A percentile compares a stretch with the other conserved stretches of the same genome.
phyloP scores from a whole-genome alignment of 1,140 invertebrate genomes.

The Bombus confusus region DNA sequence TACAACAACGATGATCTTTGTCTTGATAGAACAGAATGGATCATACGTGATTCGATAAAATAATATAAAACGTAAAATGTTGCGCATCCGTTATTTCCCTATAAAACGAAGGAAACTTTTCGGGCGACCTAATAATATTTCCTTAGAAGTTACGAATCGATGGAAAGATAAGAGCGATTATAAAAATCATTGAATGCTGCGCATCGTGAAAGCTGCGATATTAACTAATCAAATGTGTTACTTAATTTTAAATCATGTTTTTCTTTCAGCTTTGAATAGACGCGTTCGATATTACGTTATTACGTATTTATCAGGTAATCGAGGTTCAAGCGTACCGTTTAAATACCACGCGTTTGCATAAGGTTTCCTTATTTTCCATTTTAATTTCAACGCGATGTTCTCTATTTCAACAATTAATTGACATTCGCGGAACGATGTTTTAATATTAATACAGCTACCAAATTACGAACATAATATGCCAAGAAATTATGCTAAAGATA shows the following conservation, averaged over 20 bases:
- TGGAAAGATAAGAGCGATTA: too few species aligned
- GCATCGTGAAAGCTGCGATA: too few species aligned
- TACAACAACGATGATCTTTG: too few species aligned
- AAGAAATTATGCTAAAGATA: neutral
- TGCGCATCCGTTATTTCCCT: too few species aligned
- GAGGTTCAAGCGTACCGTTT: neutral
- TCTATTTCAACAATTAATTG: neutral
- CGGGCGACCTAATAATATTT: too few species aligned
- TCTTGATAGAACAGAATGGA: too few species aligned
- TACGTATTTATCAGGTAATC: neutral
- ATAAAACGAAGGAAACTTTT: too few species aligned
- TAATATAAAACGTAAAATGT: too few species aligned
- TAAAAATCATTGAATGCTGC: too few species aligned
- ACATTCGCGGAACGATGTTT: neutral
- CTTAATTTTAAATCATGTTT: neutral
- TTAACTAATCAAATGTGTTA: neutral
- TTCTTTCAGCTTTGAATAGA: neutral
- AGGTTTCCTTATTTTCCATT: neutral
- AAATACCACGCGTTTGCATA: neutral
- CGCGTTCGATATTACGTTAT: neutral
- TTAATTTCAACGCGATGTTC: neutral
- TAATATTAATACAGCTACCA: neutral
- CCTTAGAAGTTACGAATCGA: too few species aligned
- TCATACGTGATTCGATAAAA: too few species aligned
- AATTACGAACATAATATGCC: neutral